A percentile compares a stretch with the other conserved stretches of the same genome.
Conservation (phyloP, 1,140 invertebrate species). For the Drosophila truncata region DNA sequence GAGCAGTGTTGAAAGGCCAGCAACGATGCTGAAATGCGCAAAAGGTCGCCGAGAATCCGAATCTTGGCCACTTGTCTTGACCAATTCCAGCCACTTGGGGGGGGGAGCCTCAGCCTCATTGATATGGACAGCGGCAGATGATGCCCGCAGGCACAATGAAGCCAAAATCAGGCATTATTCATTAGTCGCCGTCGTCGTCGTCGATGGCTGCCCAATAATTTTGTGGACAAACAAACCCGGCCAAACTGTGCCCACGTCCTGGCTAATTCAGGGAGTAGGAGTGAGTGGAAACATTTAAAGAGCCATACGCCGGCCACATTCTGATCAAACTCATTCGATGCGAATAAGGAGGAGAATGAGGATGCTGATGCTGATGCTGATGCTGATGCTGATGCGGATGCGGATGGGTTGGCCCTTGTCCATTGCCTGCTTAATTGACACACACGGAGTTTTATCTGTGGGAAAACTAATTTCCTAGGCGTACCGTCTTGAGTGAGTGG, state of each 20-base stretch:
- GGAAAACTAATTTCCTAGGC: conserved; percentile 79
- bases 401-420: conserved; percentile 42
- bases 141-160: conserved; percentile 55
- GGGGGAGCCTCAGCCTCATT: conserved; percentile 40
- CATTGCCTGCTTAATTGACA: conserved; percentile 73
- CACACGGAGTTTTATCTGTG: conserved; percentile 76
- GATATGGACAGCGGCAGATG: conserved; percentile 53
- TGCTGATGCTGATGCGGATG: conserved; percentile 36
- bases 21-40: conserved; percentile 29
- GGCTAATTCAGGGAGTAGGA: conserved; percentile 11
- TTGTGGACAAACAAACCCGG: conserved; percentile 56
- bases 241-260: conserved; percentile 15
- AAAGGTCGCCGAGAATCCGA: conserved; percentile 10
- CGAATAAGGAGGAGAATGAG: conserved; percentile 1
- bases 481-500: conserved; percentile 49
- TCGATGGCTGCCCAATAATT: conserved; percentile 63
- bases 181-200: conserved; percentile 55
- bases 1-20: conserved; percentile 8
- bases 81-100: conserved; percentile 24
- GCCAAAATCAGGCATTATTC: conserved; percentile 77
- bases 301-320: conserved; percentile 68
- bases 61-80: conserved; percentile 27
- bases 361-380: conserved; percentile 30
- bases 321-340: conserved; percentile 73
- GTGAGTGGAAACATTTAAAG: conserved; percentile 64